phyloP scores from a whole-genome alignment of 1,140 invertebrate species.

The Bombus cullumanus region DNA sequence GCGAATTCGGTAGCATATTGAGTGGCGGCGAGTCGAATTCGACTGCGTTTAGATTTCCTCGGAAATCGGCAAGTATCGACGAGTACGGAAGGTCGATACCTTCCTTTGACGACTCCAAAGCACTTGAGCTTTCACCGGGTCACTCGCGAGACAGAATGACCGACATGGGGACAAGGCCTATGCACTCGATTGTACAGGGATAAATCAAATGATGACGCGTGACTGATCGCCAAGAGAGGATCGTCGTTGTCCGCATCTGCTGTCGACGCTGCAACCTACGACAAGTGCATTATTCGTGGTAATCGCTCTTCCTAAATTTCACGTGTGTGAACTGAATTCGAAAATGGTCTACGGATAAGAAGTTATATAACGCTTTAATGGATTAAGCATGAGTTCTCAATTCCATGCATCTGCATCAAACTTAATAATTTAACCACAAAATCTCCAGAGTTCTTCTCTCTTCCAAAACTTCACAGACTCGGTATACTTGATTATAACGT shows the following conservation, averaged over 20 bases:
- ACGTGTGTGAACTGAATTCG: neutral
- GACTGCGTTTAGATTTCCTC: neutral
- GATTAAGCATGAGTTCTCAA: too few species aligned
- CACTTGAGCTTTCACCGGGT: constrained; percentile 46
- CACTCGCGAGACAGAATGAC: constrained; percentile 59
- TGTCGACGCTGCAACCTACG: constrained; percentile 37
- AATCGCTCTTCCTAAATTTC: constrained; percentile 8
- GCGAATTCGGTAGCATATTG: neutral
- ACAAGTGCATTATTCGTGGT: constrained; percentile 41
- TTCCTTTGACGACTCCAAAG: constrained; percentile 54
- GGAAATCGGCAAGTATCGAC: constrained; percentile 26
- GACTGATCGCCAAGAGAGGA: constrained; percentile 55
- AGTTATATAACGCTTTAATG: too few species aligned
- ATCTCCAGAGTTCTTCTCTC: too few species aligned
- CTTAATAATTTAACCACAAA: too few species aligned
- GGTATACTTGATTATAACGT: too few species aligned
- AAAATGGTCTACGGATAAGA: too few species aligned
- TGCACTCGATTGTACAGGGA: constrained; percentile 58
- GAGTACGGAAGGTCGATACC: constrained; percentile 32
- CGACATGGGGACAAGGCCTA: constrained; percentile 50
- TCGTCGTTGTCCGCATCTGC: constrained; percentile 4
- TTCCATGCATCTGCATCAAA: too few species aligned
- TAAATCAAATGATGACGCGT: constrained; percentile 57
- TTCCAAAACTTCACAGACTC: too few species aligned
- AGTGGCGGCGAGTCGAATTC: neutral